A percentile compares a stretch with the other conserved stretches of the same genome.
These are phyloP conservation scores for Falco columbarius DNA, from an alignment of 2,797 vertebrate species.

Conservation along the genomic window DNA sequence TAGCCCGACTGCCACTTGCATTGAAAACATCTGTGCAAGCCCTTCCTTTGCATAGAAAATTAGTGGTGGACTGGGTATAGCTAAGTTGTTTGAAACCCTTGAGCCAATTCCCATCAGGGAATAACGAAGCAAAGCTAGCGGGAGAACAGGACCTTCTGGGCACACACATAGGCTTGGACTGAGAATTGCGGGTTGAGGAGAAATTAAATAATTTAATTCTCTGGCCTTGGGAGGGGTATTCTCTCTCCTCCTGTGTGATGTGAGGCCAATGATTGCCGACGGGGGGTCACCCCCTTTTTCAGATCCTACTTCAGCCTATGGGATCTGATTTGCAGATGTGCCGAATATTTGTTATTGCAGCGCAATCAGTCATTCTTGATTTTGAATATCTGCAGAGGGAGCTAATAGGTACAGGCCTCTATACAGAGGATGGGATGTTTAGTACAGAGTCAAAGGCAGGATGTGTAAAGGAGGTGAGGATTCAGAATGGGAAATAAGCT, in stretches of 20 bases:
- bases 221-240: neutral
- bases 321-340: neutral
- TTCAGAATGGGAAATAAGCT: neutral
- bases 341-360: neutral
- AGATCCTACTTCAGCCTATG: neutral
- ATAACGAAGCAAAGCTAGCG: neutral
- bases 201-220: neutral
- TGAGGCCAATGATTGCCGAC: neutral
- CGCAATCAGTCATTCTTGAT: neutral
- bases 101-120: neutral
- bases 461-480: neutral
- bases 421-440: neutral
- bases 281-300: neutral
- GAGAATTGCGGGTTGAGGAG: fast-evolving
- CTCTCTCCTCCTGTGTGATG: neutral
- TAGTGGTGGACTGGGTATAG: neutral
- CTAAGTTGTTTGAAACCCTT: neutral
- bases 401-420: neutral
- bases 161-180: neutral
- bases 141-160: neutral
- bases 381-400: neutral
- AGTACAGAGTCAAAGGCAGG: neutral
- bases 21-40: neutral
- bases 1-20: neutral
- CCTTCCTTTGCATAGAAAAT: neutral